phyloP scores from a whole-genome alignment of 2,888 invertebrate species.

The Eupeodes luniger region DNA sequence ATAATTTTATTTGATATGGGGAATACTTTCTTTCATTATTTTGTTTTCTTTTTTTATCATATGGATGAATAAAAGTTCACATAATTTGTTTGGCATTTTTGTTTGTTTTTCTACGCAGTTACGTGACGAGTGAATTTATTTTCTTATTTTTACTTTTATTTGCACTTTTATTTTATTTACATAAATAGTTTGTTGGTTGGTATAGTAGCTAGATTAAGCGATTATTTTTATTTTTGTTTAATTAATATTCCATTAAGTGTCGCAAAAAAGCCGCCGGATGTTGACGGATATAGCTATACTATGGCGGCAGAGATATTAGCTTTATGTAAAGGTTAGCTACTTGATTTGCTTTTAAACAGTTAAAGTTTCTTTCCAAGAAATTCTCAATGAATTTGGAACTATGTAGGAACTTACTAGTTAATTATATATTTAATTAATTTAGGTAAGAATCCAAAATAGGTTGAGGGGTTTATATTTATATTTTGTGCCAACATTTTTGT shows the following conservation, averaged over 20 bases:
- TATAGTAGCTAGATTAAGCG: background rate
- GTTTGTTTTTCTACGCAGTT: slow-evolving; percentile 35
- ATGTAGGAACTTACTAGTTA: background rate
- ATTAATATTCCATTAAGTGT: slow-evolving; percentile 38
- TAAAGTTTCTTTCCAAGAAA: background rate
- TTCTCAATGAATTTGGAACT: background rate
- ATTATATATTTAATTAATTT: background rate
- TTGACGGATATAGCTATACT: slow-evolving; percentile 31
- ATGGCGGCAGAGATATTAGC: slow-evolving; percentile 3
- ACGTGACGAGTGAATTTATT: slow-evolving; percentile 36
- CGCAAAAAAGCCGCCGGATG: slow-evolving; percentile 32
- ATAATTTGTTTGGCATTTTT: slow-evolving; percentile 17
- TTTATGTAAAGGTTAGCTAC: too few species aligned
- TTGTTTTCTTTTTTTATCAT: too few species aligned
- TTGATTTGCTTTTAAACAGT: slow-evolving; percentile 4
- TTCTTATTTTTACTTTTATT: background rate
- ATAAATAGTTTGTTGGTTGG: background rate
- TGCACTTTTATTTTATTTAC: slow-evolving; percentile 12
- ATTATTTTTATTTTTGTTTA: slow-evolving; percentile 7
- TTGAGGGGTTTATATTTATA: background rate
- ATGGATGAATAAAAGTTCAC: slow-evolving; percentile 10
- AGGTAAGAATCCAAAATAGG: background rate
- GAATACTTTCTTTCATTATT: slow-evolving; percentile 27
- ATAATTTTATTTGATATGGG: slow-evolving; percentile 22
- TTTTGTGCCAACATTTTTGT: background rate